These are phyloP conservation scores for Natator depressus DNA, from an alignment of 2,113 vertebrate genomes.

Conservation along the genomic window DNA sequence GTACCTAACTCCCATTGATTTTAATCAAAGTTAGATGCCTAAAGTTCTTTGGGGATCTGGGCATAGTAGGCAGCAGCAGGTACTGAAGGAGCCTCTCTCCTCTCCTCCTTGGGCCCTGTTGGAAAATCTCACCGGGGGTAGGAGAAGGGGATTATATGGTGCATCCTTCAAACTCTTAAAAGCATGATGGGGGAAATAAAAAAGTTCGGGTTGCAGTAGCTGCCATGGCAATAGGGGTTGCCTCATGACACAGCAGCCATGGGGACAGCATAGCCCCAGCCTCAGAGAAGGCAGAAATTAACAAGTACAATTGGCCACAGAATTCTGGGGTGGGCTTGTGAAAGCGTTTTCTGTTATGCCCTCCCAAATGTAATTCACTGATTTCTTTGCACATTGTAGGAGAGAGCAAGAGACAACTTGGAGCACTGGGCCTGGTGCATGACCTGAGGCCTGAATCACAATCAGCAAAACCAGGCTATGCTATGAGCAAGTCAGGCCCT, in stretches of 20 bases:
- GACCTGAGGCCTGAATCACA: no score
- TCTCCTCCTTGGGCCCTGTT: not conserved
- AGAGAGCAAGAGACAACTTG: no score
- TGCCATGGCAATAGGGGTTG: not conserved
- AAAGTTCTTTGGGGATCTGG: not conserved
- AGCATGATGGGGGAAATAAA: not conserved
- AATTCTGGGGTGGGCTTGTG: not conserved
- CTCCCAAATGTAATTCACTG: not conserved
- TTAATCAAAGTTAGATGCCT: not conserved
- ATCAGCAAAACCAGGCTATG: no score
- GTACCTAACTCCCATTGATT: not conserved
- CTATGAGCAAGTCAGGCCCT: no score
- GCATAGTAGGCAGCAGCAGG: not conserved
- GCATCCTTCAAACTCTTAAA: not conserved
- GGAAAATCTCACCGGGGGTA: not conserved
- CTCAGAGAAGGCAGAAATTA: not conserved
- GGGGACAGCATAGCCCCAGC: not conserved
- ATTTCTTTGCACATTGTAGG: not conserved
- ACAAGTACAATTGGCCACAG: not conserved
- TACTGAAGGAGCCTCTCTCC: not conserved
- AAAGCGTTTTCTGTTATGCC: not conserved
- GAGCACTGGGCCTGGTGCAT: no score
- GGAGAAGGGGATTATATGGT: not conserved
- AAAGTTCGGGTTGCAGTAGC: not conserved
- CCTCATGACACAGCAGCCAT: not conserved